Conservation (phyloP, 1,140 invertebrate genomes). For the Heliconius congener region DNA sequence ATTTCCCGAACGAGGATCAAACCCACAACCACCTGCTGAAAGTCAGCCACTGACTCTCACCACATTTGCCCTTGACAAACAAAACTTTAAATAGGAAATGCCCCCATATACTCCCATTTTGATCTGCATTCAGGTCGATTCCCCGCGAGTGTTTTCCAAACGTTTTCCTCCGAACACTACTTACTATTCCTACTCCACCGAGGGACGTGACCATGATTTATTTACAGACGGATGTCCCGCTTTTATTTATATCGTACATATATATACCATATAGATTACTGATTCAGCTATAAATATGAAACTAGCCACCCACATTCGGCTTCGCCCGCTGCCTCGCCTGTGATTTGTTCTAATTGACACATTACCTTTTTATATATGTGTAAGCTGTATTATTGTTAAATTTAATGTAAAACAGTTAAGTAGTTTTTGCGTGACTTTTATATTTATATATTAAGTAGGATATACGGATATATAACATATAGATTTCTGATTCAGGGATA, state of each 20-base stretch:
- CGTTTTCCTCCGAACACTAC: slow-evolving; percentile 12
- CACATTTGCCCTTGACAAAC: not conserved
- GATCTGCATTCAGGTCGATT: slow-evolving; percentile 1
- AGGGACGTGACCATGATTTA: slow-evolving; percentile 6
- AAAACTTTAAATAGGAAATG: not conserved
- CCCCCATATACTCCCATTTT: not conserved
- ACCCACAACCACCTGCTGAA: too few relatives aligned
- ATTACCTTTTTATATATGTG: too few relatives aligned
- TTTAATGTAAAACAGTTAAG: too few relatives aligned
- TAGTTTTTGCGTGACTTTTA: not conserved
- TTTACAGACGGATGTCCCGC: slow-evolving; percentile 8
- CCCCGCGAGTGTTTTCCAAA: slow-evolving; percentile 8
- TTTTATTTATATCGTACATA: slow-evolving; percentile 1
- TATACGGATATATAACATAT: not conserved
- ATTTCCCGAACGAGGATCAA: too few relatives aligned
- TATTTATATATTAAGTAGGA: not conserved
- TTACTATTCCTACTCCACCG: not conserved
- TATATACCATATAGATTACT: not conserved
- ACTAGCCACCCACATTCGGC: too few relatives aligned
- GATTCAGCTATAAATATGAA: too few relatives aligned
- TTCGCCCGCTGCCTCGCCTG: too few relatives aligned
- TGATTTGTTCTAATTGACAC: too few relatives aligned
- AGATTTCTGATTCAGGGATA: not conserved
- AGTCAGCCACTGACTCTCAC: too few relatives aligned
- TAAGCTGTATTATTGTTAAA: too few relatives aligned